These are phyloP conservation scores for Anodontia alba DNA, from an alignment of 2,888 invertebrate species.

Conservation along the genomic window DNA sequence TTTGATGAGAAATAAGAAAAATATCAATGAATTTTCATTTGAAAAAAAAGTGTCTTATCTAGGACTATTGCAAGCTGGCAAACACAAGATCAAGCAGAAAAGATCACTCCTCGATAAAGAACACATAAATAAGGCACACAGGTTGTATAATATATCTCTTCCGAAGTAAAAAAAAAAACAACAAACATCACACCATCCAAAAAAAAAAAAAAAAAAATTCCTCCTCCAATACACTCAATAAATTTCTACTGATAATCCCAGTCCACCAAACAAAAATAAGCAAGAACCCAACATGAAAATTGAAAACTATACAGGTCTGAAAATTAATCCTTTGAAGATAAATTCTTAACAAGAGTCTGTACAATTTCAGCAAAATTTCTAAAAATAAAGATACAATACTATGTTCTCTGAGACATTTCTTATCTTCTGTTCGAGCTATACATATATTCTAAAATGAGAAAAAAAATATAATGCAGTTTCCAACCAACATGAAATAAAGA, in stretches of 20 bases:
- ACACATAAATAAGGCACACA: too few species aligned
- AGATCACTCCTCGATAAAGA: too few species aligned
- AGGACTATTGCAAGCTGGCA: too few species aligned
- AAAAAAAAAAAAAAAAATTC: too few species aligned
- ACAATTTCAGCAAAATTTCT: slow-evolving; percentile 2
- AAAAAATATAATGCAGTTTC: neutral
- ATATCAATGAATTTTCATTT: too few species aligned
- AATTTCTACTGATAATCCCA: neutral
- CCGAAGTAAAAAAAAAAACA: too few species aligned
- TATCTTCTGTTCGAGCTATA: slow-evolving; percentile 2
- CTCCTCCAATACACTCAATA: too few species aligned
- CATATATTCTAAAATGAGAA: neutral
- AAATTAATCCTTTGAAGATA: slow-evolving; percentile 16
- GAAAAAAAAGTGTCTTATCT: too few species aligned
- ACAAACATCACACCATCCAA: too few species aligned
- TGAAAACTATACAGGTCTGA: neutral
- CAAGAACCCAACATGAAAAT: neutral
- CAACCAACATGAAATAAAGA: neutral
- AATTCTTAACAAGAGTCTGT: slow-evolving; percentile 8
- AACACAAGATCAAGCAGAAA: too few species aligned
- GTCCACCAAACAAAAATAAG: neutral
- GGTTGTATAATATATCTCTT: too few species aligned
- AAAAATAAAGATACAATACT: neutral
- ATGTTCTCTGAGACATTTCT: neutral
- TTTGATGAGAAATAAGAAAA: too few species aligned